These are phyloP conservation scores for Campopleginae sp. DNA, from an alignment of 2,888 invertebrate genomes.

Conservation along the genomic window DNA sequence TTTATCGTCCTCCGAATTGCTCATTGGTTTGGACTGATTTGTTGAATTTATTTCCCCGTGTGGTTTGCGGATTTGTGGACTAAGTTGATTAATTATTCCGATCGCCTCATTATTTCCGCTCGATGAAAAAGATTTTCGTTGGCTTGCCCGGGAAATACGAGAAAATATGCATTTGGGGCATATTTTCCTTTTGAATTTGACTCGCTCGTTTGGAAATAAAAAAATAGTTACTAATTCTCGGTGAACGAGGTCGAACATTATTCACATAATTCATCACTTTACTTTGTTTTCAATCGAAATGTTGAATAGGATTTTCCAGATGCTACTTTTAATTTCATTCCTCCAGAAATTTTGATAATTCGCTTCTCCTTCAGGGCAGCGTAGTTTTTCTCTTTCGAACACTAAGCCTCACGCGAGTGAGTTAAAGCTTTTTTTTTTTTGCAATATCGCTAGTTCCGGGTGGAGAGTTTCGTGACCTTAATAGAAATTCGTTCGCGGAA, in stretches of 20 bases:
- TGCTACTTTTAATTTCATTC: not conserved
- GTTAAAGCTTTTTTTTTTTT: conserved; percentile 20
- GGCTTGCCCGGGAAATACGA: too few species aligned
- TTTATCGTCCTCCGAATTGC: not conserved
- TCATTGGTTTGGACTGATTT: not conserved
- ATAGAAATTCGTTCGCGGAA: conserved; percentile 50
- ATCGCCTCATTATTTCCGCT: too few species aligned
- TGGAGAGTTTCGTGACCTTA: conserved; percentile 42
- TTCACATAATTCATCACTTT: not conserved
- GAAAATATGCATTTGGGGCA: too few species aligned
- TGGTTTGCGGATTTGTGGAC: not conserved
- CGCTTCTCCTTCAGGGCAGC: not conserved
- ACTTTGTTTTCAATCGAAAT: not conserved
- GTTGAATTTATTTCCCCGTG: not conserved
- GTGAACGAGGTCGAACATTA: not conserved
- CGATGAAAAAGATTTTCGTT: too few species aligned
- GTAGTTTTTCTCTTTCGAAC: not conserved
- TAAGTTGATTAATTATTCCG: not conserved
- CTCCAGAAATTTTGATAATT: not conserved
- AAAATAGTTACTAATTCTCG: not conserved
- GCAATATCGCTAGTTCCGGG: conserved; percentile 2
- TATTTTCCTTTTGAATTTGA: too few species aligned
- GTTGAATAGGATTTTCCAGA: not conserved
- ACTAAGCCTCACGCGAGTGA: conserved; percentile 7
- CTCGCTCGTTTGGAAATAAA: not conserved